Percentiles rank a stretch among this genome's conserved stretches.
phyloP scores from a whole-genome alignment of 2,888 invertebrate genomes.

The Drosophila neotestacea region DNA sequence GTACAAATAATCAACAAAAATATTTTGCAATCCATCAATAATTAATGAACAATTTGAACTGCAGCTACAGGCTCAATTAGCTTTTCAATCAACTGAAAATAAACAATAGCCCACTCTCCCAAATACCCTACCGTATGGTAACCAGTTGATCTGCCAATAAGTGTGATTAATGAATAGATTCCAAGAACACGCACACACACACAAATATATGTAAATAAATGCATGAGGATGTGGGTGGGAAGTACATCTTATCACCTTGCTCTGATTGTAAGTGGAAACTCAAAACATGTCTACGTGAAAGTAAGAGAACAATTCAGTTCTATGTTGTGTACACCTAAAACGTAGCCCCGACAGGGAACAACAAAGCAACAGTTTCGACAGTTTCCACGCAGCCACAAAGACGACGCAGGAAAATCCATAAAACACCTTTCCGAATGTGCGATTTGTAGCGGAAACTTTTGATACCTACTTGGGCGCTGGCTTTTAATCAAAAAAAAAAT shows the following conservation, averaged over 20 bases:
- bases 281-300: conserved; percentile 22
- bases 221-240: not conserved
- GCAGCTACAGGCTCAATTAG: conserved; percentile 20
- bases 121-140: not conserved
- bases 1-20: conserved; percentile 5
- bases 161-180: conserved; percentile 5
- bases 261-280: conserved; percentile 15
- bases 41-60: conserved; percentile 42
- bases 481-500: conserved; percentile 38
- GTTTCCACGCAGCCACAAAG: conserved; percentile 44
- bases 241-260: conserved; percentile 14
- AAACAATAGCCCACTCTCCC: conserved; percentile 13
- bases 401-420: conserved; percentile 61
- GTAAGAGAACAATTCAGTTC: conserved; percentile 10
- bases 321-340: conserved; percentile 56
- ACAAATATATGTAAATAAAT: not conserved
- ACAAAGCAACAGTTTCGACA: conserved; percentile 70
- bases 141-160: not conserved
- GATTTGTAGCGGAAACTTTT: conserved; percentile 41
- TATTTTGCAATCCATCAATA: conserved; percentile 24
- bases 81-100: conserved; percentile 35
- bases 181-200: conserved; percentile 5
- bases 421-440: conserved; percentile 50
- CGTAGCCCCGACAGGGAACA: conserved; percentile 41
- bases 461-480: conserved; percentile 61